Conservation (phyloP, 2,797 vertebrate species). For the Salarias fasciatus region DNA sequence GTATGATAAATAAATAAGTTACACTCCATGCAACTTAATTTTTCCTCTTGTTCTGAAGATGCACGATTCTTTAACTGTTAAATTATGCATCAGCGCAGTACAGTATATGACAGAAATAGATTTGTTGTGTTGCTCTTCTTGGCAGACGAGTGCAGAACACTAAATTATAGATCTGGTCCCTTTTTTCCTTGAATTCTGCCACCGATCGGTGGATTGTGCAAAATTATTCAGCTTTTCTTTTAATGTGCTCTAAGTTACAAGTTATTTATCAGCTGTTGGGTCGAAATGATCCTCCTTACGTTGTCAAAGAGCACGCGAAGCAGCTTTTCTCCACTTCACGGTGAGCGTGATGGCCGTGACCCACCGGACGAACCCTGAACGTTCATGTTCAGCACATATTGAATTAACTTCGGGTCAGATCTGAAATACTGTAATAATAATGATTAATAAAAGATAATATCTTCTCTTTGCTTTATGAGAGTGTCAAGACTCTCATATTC, state of each 20-base stretch:
- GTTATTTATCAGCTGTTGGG: conserved; percentile 15
- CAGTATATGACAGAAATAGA: conserved; percentile 18
- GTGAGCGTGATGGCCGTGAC: no score
- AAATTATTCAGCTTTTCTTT: conserved; percentile 4
- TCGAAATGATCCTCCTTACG: no score
- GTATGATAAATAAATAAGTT: background rate
- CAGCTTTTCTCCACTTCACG: background rate
- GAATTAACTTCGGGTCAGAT: conserved; percentile 19
- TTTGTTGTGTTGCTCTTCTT: conserved; percentile 26
- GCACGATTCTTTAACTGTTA: conserved; percentile 15
- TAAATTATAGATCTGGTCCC: conserved; percentile 50
- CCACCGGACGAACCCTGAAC: background rate
- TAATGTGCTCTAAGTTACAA: conserved; percentile 13
- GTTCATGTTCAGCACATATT: conserved; percentile 6
- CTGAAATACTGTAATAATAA: conserved; percentile 19
- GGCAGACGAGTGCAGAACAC: background rate
- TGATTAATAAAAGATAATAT: conserved; percentile 24
- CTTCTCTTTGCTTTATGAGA: conserved; percentile 31
- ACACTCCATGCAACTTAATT: background rate
- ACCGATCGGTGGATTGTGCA: background rate
- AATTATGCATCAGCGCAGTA: conserved; percentile 28
- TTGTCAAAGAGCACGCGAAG: no score
- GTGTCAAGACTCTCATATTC: conserved; percentile 7
- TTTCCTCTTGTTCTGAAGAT: conserved; percentile 9
- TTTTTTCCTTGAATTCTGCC: conserved; percentile 29